Base-by-base conservation (phyloP, 2,888 invertebrate species). In the Galerucella nymphaeae region DNA sequence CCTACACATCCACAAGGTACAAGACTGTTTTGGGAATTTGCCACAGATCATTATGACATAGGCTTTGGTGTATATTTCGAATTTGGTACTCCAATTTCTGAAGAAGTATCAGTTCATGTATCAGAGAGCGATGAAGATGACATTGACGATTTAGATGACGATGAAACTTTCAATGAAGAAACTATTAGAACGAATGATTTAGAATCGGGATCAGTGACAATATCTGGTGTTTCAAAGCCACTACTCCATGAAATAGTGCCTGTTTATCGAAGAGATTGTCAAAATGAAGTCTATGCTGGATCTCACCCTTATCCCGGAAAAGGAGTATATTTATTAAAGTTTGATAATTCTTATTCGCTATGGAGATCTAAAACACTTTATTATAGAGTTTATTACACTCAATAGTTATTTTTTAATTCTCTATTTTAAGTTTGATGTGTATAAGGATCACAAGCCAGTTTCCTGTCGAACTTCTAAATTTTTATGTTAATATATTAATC, bases 361-460 rank as follows among this genome's bases (percentile, higher is more conserved):
- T 99, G 99, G 99, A 92, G 99, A 83, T 98, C 98, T 80, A 99
- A 99, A 91, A 98, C 97, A 61, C 91, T 99, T 69, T 99, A 99
- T 87, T 99, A 99, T 87, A 92, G 99, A 87, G 98, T 99, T 66
- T 99, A 98, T 87, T 99, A 99, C 86, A 98, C 96, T 66, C 93
- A 95, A 73, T 86, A 83, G 83, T 64, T 67, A 72, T 41, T 45
- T 66, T 61, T 64, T 66, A 72, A 30, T 23, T 8, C 23, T 57
- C 13, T 11, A 9, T 9, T 20, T 45, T 72, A 55, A 48, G 45
- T 73, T 50, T 69, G 62, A 53, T 70, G 68, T 61, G 68, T 61
- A 55, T 70, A 30, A 20, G 71, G 16, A 18, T 38, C n/a, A 62
- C 42, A 8, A 42, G 16, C 38, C 18, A 42, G 57, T 64, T 57